Conservation (phyloP, 2,888 invertebrate genomes). For the Molanna angustata region DNA sequence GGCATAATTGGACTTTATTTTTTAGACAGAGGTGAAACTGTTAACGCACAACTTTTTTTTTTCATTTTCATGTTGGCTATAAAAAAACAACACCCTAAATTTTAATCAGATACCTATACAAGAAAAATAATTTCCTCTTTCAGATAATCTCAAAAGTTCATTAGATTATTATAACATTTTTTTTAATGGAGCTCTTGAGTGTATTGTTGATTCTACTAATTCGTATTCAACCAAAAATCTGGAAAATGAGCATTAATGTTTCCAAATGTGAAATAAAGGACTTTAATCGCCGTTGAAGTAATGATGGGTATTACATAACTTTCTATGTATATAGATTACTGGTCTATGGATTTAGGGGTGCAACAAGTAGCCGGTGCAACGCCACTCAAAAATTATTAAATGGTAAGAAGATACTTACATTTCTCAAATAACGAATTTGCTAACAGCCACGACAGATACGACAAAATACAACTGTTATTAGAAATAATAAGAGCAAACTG, state of each 20-base stretch:
- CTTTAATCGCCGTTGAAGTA: conserved; percentile 22
- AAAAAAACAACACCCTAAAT: not conserved
- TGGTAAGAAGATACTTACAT: conserved; percentile 28
- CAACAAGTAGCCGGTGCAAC: conserved; percentile 29
- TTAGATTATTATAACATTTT: not conserved
- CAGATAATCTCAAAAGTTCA: not conserved
- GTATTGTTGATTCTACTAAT: not conserved
- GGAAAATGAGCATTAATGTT: conserved; percentile 14
- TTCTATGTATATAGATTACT: conserved; percentile 32
- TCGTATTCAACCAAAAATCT: not conserved
- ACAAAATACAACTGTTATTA: conserved; percentile 27
- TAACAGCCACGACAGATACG: conserved; percentile 19
- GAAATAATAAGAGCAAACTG: conserved; percentile 26
- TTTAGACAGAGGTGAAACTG: too few species aligned
- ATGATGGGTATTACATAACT: conserved; percentile 27
- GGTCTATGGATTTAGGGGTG: conserved; percentile 25
- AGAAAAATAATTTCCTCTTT: not conserved
- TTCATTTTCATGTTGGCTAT: too few species aligned
- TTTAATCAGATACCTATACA: not conserved
- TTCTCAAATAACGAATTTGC: conserved; percentile 29
- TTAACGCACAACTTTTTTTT: too few species aligned
- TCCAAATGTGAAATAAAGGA: conserved; percentile 19
- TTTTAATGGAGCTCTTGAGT: not conserved
- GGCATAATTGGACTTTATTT: too few species aligned
- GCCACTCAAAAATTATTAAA: conserved; percentile 32